Evolutionary conservation across 2,797 vertebrate species (phyloP), one percentile per base, ranked within the genome.

Genomic region (Arrhamphus sclerolepis): DNA sequence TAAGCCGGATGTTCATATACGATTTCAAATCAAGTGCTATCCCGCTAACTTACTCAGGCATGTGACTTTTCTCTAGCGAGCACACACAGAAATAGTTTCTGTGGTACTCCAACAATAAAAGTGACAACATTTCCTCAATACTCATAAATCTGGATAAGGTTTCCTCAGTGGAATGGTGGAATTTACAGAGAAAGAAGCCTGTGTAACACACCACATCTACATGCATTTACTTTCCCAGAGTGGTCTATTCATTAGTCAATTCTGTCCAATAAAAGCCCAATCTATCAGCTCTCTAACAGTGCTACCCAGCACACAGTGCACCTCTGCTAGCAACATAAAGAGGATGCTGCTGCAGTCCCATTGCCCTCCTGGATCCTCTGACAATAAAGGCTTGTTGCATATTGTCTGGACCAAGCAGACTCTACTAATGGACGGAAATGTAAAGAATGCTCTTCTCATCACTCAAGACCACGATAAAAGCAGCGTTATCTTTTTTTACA

Each of bases 201-300:
- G 65, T 62, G 47, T 31, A 68, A 80, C 77, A 72, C 87, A 84
- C 77, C 75, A 80, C 66, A 76, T 75, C 80, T 76, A 82, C 71
- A 61, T 62, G 19, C 70, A 82, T 88, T 88, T 87, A 91, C 84
- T 73, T 68, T 54, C 67, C 80, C 78, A 80, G 16, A 53, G 65
- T 83, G 84, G 66, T 84, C 85, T 74, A 83, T 85, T 83, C 71
- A 80, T 82, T 83, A 48, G 28, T 64, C 58, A 76, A 83, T 87
- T 76, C 53, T 58, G 14, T 28, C 69, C 80, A 86, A 84, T 86
- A 82, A 0, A 16, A 11, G 71, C 56, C 76, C 72, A 80, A 49
- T 78, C 71, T 79, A 26, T 46, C 34, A 40, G 42, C 42, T 39
- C 51, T 21, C 24, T 69, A 59, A 53, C 38, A 50, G 68, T 71